Evolutionary conservation across 2,888 invertebrate species (phyloP).

Genomic region (Papilio demoleus): DNA sequence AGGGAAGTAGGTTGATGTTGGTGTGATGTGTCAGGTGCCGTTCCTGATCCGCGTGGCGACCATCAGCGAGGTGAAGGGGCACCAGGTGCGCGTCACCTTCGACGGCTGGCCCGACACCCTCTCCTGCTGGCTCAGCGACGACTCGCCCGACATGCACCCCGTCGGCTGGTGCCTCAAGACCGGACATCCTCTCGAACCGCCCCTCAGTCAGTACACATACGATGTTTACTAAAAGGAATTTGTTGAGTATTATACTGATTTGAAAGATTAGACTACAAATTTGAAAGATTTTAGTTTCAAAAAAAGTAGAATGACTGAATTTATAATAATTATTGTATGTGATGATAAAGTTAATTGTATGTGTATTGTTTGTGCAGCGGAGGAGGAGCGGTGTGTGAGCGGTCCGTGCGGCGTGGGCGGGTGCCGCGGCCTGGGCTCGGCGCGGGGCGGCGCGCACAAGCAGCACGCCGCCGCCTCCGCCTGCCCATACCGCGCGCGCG

Average conservation of each 20-base stretch:
- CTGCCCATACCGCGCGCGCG: constrained; percentile 86
- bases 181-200: constrained; percentile 93
- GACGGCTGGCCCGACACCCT: constrained; percentile 95
- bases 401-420: constrained; percentile 92
- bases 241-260: no score
- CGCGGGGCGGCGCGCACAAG: constrained; percentile 89
- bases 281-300: no score
- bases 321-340: no score
- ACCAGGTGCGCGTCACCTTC: constrained; percentile 90
- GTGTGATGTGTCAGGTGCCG: constrained; percentile 79
- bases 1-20: neutral
- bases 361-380: constrained; percentile 75
- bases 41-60: constrained; percentile 93
- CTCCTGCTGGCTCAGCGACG: constrained; percentile 95
- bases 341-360: no score
- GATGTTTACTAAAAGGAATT: constrained; percentile 94
- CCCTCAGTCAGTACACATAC: constrained; percentile 88
- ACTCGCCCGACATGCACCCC: constrained; percentile 95
- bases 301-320: no score
- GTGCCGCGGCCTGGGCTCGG: constrained; percentile 95
- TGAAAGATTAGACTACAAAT: no score
- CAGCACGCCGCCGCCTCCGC: constrained; percentile 88
- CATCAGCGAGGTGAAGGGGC: constrained; percentile 89
- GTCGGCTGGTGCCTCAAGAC: constrained; percentile 96
- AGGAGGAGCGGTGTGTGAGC: constrained; percentile 84